Evolutionary conservation across 1,140 invertebrate species (phyloP), one percentile per base, ranked within the genome.

Genomic region (Neuroterus valhalla): DNA sequence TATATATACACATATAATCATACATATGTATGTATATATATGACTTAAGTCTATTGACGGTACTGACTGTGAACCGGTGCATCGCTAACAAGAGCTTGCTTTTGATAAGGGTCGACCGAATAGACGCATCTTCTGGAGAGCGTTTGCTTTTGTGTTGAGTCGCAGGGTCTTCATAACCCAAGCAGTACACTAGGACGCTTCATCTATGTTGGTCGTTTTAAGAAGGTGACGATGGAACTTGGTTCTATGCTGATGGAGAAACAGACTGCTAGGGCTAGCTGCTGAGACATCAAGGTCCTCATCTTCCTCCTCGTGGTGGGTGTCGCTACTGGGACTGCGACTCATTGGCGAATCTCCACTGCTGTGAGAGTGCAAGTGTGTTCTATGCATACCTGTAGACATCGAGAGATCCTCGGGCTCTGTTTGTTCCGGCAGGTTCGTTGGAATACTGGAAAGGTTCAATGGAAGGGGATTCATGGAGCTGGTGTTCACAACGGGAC

Each of bases 381-480:
- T 80, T 67, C 83, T 81, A 44, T 84, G 82, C 71, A 82, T 84
- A 0, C 86, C 81, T 0, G 81, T 81, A 71, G 88, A 81, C 91
- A 95, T 93, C 8, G 94, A 94, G 21, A 97, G 89, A 85, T 97
- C 96, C 86, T 97, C 96, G 0, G 96, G 96, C 86, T 97, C 96
- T 0, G 96, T 97, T 88, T 97, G 96, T 86, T 96, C 96, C 0
- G 95, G 95, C 4, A 93, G 81, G 52, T 91, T 82, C 4, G 90
- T 84, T 19, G 86, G 87, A 43, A 87, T 67, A 23, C 80, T 75
- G 21, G 84, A 83, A 3, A 90, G 77, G 67, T 90, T 87, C 17
- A 90, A n/a, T 2, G 55, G 55, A 26, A 62, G 62, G 2, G 85
- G 85, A 38, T 38, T 38, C 31, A 83, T 81, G n/a, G 67, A 74